A percentile compares a stretch with the other conserved stretches of the same genome.
These are phyloP conservation scores for Ostrea edulis DNA, from an alignment of 1,140 invertebrate genomes.

Conservation along the genomic window DNA sequence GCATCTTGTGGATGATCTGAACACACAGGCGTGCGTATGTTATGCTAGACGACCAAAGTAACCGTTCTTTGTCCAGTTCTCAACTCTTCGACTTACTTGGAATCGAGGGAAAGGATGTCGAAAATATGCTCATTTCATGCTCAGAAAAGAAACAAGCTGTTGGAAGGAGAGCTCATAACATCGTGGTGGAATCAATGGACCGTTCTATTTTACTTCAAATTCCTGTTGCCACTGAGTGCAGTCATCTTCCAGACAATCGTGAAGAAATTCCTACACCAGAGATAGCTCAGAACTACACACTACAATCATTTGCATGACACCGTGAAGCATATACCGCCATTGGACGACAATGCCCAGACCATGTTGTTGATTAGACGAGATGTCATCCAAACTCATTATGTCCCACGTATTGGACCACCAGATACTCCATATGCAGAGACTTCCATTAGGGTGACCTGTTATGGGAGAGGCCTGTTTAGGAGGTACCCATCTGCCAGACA, in stretches of 20 bases:
- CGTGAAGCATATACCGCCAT: constrained; percentile 4
- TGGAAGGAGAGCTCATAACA: constrained; percentile 1
- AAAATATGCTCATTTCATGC: constrained; percentile 43
- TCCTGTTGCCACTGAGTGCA: constrained; percentile 43
- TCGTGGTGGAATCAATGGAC: constrained; percentile 50
- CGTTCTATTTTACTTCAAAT: neutral
- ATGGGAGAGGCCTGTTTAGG: constrained; percentile 57
- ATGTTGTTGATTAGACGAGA: constrained; percentile 53
- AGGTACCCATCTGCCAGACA: constrained; percentile 24
- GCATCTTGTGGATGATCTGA: too few species aligned
- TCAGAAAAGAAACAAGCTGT: neutral
- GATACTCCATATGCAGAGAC: constrained; percentile 49
- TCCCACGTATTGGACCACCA: constrained; percentile 46
- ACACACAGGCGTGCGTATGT: constrained; percentile 50
- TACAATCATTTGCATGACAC: constrained; percentile 56
- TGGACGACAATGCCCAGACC: constrained; percentile 49
- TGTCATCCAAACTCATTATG: constrained; percentile 46
- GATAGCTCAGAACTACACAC: constrained; percentile 36
- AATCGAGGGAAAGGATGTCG: neutral
- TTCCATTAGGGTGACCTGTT: constrained; percentile 55
- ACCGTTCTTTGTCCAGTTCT: constrained; percentile 40
- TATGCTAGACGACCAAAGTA: constrained; percentile 58
- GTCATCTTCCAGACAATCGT: constrained; percentile 33
- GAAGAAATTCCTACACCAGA: constrained; percentile 55
- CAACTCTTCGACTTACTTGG: constrained; percentile 49